These are phyloP conservation scores for Elegia similella DNA, from an alignment of 2,888 invertebrate species.

Conservation along the genomic window DNA sequence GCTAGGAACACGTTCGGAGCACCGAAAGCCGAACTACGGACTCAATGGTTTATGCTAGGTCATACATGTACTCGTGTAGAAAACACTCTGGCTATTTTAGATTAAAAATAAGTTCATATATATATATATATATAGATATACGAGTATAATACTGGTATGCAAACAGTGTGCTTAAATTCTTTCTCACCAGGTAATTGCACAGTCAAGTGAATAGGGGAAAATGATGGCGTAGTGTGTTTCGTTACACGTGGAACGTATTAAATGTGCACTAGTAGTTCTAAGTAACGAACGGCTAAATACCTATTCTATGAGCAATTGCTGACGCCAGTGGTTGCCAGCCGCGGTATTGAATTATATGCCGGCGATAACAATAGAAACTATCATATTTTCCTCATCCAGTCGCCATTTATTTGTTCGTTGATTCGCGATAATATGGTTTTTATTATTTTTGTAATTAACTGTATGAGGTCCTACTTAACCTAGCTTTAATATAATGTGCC, in stretches of 20 bases:
- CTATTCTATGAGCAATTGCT: constrained; percentile 35
- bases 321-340: constrained; percentile 27
- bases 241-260: constrained; percentile 56
- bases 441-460: not conserved
- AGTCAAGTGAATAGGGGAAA: constrained; percentile 39
- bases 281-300: constrained; percentile 47
- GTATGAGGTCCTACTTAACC: too few species aligned
- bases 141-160: not conserved
- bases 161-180: constrained; percentile 35
- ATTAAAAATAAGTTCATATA: too few species aligned
- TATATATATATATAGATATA: too few species aligned
- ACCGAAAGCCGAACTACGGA: too few species aligned
- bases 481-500: too few species aligned
- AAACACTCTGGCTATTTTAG: too few species aligned
- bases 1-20: too few species aligned
- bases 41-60: too few species aligned
- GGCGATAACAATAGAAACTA: constrained; percentile 42
- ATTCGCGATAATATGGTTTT: not conserved
- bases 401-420: constrained; percentile 24
- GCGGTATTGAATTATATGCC: constrained; percentile 39
- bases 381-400: constrained; percentile 52
- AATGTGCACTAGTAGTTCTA: constrained; percentile 35
- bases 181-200: constrained; percentile 46
- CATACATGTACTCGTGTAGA: too few species aligned
- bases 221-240: constrained; percentile 47